phyloP scores from a whole-genome alignment of 2,113 vertebrate species.

The Pluvialis apricaria region DNA sequence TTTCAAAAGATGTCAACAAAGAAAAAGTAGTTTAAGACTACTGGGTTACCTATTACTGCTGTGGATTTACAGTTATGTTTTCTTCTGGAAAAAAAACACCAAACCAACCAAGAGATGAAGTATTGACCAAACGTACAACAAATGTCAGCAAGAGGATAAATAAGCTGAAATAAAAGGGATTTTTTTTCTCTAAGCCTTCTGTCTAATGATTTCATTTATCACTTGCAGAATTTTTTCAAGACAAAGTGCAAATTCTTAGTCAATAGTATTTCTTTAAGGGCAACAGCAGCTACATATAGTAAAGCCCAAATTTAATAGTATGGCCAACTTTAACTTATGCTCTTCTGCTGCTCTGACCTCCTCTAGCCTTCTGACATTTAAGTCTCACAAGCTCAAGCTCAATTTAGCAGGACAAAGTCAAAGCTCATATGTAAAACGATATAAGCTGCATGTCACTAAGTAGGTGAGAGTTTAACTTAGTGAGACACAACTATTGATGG shows the following conservation, averaged over 20 bases:
- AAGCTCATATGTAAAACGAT: slow-evolving; percentile 2
- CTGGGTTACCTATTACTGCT: background rate
- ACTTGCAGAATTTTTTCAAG: background rate
- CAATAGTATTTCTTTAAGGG: background rate
- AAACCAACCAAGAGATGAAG: background rate
- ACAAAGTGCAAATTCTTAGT: background rate
- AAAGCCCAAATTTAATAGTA: background rate
- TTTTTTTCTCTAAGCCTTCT: background rate
- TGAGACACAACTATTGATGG: background rate
- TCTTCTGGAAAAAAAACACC: background rate
- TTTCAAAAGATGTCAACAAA: background rate
- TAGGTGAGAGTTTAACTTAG: background rate
- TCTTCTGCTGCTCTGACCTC: background rate
- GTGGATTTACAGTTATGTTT: background rate
- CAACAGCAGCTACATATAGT: background rate
- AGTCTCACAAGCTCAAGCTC: background rate
- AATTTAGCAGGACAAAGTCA: background rate
- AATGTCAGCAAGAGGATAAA: background rate
- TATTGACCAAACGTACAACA: background rate
- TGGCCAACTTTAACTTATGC: background rate
- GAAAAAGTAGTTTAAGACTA: background rate
- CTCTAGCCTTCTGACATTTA: slow-evolving; percentile 3
- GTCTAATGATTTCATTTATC: background rate
- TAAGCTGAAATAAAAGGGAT: background rate
- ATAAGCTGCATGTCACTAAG: background rate